Conservation (phyloP, 2,888 invertebrate genomes). For the Mamestra brassicae region DNA sequence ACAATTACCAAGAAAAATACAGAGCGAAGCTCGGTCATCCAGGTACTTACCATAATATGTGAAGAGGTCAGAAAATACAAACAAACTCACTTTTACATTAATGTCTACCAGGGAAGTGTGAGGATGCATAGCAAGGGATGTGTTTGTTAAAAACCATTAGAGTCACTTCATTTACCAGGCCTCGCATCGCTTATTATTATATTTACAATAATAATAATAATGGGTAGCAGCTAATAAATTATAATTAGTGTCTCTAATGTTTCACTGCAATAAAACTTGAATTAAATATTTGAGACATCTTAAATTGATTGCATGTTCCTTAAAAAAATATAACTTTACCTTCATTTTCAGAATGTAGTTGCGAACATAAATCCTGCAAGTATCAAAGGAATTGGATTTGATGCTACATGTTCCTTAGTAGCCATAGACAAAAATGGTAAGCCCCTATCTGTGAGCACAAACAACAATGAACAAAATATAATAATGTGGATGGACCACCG, state of each 20-base stretch:
- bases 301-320: not conserved
- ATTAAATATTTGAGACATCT: not conserved
- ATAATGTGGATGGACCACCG: conserved; percentile 98
- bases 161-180: no score
- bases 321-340: not conserved
- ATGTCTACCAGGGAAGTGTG: no score
- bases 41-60: no score
- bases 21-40: no score
- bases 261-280: not conserved
- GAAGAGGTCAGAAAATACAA: no score
- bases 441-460: conserved; percentile 93
- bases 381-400: conserved; percentile 97
- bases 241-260: not conserved
- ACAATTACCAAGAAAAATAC: no score
- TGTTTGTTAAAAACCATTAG: no score
- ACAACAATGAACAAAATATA: conserved; percentile 94
- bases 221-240: not conserved
- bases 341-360: conserved; percentile 91
- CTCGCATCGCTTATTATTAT: no score
- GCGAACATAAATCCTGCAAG: conserved; percentile 86
- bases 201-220: no score
- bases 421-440: conserved; percentile 93
- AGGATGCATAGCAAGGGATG: no score
- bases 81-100: no score
- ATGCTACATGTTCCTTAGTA: conserved; percentile 98